Evolutionary conservation across 2,888 invertebrate genomes (phyloP), one percentile per base, ranked within the genome.

Genomic region (Coecobrya sp.): DNA sequence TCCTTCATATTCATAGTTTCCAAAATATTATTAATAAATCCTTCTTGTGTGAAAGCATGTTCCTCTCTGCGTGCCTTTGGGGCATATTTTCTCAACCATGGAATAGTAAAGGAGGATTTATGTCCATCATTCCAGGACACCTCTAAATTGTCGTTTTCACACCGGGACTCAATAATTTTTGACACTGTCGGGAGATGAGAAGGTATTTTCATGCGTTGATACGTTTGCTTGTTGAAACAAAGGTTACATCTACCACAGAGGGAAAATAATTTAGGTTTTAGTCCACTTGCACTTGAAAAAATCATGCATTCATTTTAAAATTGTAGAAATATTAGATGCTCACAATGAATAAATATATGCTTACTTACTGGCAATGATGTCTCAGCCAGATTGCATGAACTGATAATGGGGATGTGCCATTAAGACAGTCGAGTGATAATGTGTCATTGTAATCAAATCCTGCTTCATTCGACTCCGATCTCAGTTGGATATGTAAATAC

Each of bases 101-200:
- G 95, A 0, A 96, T 94, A 42, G 96, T 93, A 94, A 96, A 97
- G 4, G 93, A 95, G 0, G 97, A 97, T 93, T 95, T 94, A 94
- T 97, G 97, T 0, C 95, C 95, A 95, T 97, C 97, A 79, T 95
- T 96, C 97, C 97, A 97, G 94, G 95, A 96, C 2, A 97, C 95
- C 10, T 93, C 93, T 27, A 97, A 95, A 0, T 95, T 10, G 95
- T 84, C 55, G 25, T 94, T 30, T 13, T 91, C 79, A 25, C 93
- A 93, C 7, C 89, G 52, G 1, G 84, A 62, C n/a, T 91, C 87
- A 62, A 42, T 87, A 3, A 93, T 55, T 10, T 30, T 25, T 10
- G 92, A 89, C 10, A 89, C 8, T 4, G 68, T 16, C 0, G 97
- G 96, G 73, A 97, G 96, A 27, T 96, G 96, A 62, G 97, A 94